Evolutionary conservation across 1,140 invertebrate genomes (phyloP).

Genomic region (Sinonovacula constricta): DNA sequence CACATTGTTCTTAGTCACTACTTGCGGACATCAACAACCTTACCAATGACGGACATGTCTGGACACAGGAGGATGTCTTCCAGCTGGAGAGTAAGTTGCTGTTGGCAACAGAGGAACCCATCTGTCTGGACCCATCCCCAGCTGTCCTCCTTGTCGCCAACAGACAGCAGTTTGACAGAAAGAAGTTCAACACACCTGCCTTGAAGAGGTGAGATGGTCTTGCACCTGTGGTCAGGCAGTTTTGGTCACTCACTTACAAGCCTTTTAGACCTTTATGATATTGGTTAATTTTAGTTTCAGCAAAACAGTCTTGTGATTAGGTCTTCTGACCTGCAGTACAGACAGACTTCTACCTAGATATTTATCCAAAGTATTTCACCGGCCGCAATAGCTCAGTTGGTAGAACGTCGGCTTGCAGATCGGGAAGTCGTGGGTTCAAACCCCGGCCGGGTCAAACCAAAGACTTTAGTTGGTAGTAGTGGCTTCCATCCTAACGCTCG

Average conservation of each 20-base stretch:
- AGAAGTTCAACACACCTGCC: conserved; percentile 86
- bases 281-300: too few relatives aligned
- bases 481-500: too few relatives aligned
- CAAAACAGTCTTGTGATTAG: too few relatives aligned
- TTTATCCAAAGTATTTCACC: too few relatives aligned
- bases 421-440: too few relatives aligned
- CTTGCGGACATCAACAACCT: conserved; percentile 87
- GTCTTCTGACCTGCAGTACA: too few relatives aligned
- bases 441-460: too few relatives aligned
- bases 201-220: conserved; percentile 82
- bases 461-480: too few relatives aligned
- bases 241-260: neutral
- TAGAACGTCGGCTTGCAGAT: too few relatives aligned
- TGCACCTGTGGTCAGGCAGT: neutral
- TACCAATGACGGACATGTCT: conserved; percentile 83
- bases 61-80: conserved; percentile 88
- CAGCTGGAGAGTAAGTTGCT: conserved; percentile 90
- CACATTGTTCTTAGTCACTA: conserved; percentile 84
- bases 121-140: conserved; percentile 92
- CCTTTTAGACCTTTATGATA: neutral
- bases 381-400: too few relatives aligned
- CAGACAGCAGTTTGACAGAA: conserved; percentile 85
- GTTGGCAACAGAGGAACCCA: conserved; percentile 88
- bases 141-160: conserved; percentile 87
- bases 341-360: too few relatives aligned